phyloP scores from a whole-genome alignment of 2,797 vertebrate species.

The Luscinia megarhynchos region DNA sequence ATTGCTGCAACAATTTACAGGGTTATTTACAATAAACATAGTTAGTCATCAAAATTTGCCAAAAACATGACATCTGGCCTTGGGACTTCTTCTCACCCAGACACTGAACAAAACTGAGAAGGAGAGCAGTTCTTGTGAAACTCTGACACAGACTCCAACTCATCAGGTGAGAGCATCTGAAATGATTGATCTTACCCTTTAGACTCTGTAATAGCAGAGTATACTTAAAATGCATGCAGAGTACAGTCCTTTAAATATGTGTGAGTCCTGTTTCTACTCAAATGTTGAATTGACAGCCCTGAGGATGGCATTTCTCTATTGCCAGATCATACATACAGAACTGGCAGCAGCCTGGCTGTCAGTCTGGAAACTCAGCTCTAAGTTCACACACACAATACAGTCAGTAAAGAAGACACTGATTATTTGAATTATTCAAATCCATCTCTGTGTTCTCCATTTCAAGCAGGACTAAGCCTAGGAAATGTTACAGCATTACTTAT shows the following conservation, averaged over 20 bases:
- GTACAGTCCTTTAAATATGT: constrained; percentile 22
- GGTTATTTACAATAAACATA: background rate
- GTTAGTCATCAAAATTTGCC: background rate
- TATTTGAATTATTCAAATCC: constrained; percentile 5
- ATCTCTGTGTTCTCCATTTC: background rate
- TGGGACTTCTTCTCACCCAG: background rate
- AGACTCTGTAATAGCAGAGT: background rate
- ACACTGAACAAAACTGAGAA: background rate
- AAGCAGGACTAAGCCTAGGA: background rate
- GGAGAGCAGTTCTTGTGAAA: background rate
- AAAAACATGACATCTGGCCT: background rate
- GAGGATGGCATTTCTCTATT: background rate
- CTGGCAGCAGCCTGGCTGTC: background rate
- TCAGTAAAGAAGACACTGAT: background rate
- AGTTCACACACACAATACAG: background rate
- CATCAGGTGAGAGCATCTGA: background rate
- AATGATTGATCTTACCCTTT: constrained; percentile 41
- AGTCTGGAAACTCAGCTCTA: constrained; percentile 19
- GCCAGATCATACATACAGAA: constrained; percentile 3
- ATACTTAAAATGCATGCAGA: constrained; percentile 12
- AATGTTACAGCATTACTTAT: background rate
- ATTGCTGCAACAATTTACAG: background rate
- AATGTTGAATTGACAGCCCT: constrained; percentile 1
- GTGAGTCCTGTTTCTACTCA: constrained; percentile 3
- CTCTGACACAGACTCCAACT: background rate